Evolutionary conservation across 2,113 vertebrate genomes (phyloP).

Genomic region (Microcebus griseorufus): DNA sequence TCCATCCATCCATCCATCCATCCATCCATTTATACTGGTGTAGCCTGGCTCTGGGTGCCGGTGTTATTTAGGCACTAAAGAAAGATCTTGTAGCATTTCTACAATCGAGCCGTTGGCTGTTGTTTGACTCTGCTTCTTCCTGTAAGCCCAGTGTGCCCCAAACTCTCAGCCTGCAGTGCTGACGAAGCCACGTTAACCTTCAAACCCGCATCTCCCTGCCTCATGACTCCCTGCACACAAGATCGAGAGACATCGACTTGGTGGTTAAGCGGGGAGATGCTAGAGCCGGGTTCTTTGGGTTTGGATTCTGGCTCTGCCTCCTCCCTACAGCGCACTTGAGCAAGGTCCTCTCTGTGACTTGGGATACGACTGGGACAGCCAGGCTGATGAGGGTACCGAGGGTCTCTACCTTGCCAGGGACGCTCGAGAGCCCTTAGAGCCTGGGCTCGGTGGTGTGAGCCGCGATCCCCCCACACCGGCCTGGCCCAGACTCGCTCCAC

Average conservation of each 20-base stretch:
- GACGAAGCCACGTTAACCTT: neutral
- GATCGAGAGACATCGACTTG: neutral
- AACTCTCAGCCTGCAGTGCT: neutral
- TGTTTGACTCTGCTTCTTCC: neutral
- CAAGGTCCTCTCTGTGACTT: neutral
- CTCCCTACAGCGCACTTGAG: neutral
- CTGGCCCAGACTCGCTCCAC: neutral
- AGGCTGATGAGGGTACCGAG: rapidly evolving
- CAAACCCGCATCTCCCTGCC: neutral
- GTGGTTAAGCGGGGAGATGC: neutral
- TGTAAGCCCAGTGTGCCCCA: neutral
- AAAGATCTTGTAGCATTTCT: neutral
- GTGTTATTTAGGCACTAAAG: neutral
- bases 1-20: neutral
- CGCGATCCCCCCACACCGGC: rapidly evolving
- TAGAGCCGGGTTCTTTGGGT: neutral
- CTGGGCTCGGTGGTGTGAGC: rapidly evolving
- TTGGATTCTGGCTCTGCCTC: neutral
- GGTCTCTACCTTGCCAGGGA: neutral
- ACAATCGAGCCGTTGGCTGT: neutral
- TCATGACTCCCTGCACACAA: too few species aligned
- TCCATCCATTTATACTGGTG: neutral
- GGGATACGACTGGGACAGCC: neutral
- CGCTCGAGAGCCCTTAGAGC: rapidly evolving
- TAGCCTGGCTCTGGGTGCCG: neutral